Percentiles rank a stretch among this genome's conserved stretches.
phyloP scores from a whole-genome alignment of 2,888 invertebrate genomes.

The Dryobota labecula region DNA sequence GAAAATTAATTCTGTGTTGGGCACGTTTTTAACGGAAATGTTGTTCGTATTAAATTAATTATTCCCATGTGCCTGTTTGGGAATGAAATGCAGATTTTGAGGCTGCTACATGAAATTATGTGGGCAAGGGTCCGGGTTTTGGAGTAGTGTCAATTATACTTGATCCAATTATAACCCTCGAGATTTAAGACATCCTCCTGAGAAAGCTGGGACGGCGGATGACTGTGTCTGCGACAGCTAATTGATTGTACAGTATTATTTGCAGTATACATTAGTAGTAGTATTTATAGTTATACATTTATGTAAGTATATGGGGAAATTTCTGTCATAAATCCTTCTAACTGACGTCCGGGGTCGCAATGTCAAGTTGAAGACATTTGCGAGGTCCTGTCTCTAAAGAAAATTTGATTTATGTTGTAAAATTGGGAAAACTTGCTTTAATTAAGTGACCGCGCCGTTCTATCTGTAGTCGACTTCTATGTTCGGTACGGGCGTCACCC shows the following conservation, averaged over 20 bases:
- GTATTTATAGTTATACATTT: slow-evolving; percentile 6
- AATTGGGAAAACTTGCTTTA: neutral
- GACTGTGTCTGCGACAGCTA: slow-evolving; percentile 56
- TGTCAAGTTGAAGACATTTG: slow-evolving; percentile 14
- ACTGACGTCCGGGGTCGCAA: slow-evolving; percentile 18
- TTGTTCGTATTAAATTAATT: slow-evolving; percentile 44
- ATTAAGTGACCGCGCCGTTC: no score
- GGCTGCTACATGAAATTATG: slow-evolving; percentile 44
- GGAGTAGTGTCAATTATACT: slow-evolving; percentile 59
- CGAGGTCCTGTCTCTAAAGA: slow-evolving; percentile 9
- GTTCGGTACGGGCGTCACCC: no score
- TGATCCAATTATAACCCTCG: slow-evolving; percentile 76
- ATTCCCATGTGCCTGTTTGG: slow-evolving; percentile 31
- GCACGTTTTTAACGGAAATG: slow-evolving; percentile 25
- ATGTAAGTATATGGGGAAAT: slow-evolving; percentile 12
- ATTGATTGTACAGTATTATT: slow-evolving; percentile 41
- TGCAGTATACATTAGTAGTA: no score
- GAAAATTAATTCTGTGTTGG: neutral
- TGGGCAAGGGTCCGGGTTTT: slow-evolving; percentile 18
- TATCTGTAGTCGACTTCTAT: no score
- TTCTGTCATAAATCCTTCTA: slow-evolving; percentile 39
- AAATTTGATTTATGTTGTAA: slow-evolving; percentile 14
- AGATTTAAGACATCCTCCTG: slow-evolving; percentile 68
- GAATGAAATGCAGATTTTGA: slow-evolving; percentile 55
- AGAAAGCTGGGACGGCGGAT: slow-evolving; percentile 44